Conservation (phyloP, 2,113 vertebrate genomes). For the Cyanistes caeruleus region DNA sequence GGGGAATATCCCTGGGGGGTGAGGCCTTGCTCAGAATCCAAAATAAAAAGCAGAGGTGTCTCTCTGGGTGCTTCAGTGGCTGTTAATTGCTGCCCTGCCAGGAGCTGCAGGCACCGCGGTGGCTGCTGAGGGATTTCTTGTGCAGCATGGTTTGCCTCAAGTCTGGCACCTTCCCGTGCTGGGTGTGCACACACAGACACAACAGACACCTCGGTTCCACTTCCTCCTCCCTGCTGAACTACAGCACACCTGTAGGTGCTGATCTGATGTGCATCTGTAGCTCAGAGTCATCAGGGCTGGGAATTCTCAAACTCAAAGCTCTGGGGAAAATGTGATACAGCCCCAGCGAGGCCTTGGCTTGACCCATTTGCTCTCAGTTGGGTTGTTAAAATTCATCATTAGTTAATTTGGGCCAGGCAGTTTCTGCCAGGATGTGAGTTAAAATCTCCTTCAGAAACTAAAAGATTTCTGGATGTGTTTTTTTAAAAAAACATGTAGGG, state of each 20-base stretch:
- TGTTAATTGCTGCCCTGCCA: background rate
- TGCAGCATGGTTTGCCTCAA: fast-evolving
- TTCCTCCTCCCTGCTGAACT: background rate
- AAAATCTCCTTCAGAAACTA: background rate
- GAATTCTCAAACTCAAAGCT: background rate
- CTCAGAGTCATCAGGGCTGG: background rate
- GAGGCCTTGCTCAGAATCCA: background rate
- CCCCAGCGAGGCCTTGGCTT: background rate
- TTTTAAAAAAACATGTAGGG: background rate
- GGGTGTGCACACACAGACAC: background rate
- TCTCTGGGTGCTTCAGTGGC: background rate
- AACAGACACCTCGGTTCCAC: background rate
- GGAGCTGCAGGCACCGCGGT: fast-evolving
- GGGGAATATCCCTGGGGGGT: background rate
- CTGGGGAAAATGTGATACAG: fast-evolving
- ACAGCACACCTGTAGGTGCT: background rate
- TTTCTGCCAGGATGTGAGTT: background rate
- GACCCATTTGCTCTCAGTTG: background rate
- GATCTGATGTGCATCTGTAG: fast-evolving
- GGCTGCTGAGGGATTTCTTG: background rate
- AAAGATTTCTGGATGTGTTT: background rate
- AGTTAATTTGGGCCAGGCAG: background rate
- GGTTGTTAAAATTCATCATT: background rate
- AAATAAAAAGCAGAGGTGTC: background rate
- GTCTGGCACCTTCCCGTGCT: background rate